Base-by-base conservation (phyloP, 2,797 vertebrate genomes). In the Leuciscus waleckii region DNA sequence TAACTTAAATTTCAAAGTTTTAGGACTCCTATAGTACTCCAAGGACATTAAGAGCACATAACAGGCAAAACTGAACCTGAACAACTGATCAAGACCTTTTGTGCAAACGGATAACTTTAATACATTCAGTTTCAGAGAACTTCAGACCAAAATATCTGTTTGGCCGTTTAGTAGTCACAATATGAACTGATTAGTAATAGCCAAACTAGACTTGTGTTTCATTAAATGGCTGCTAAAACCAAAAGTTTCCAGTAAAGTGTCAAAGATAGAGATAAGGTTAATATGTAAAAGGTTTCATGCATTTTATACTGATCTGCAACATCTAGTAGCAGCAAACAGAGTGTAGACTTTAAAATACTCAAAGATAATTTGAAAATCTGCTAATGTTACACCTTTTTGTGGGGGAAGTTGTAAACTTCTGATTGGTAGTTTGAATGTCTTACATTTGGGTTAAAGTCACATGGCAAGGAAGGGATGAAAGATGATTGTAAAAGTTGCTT, bases 111-210 rank as follows among this genome's bases (percentile, higher is more conserved):
- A 35, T 8, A 35, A 37, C 11, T 5, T 8, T 37, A 77, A 41
- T 41, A 21, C 35, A 26, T 26, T 26, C 7, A 17, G 23, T 61
- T 78, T 61, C 76, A 61, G 56, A 78, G 75, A 78, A 78, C 23
- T 41, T 61, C 75, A 61, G 51, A 41, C 14, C 37, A 78, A 78
- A 61, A 78, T 61, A 78, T 78, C n/a, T 0, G 26, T 76, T 32
- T 56, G 56, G 35, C 51, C n/a, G 35, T 76, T n/a, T 76, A 76
- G 37, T 19, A 75, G 54, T 58, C 75, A 58, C 51, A 77, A 77
- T 77, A 58, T 77, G 75, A 61, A 41, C 23, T 11, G 76, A 78
- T 78, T 61, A 78, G 54, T 78, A 78, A 78, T 78, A 61, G 76
- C 76, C 76, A 78, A 39, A 78, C 56, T 63, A 78, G 76, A 19